phyloP scores from a whole-genome alignment of 2,113 vertebrate species.

The Gymnogyps californianus region DNA sequence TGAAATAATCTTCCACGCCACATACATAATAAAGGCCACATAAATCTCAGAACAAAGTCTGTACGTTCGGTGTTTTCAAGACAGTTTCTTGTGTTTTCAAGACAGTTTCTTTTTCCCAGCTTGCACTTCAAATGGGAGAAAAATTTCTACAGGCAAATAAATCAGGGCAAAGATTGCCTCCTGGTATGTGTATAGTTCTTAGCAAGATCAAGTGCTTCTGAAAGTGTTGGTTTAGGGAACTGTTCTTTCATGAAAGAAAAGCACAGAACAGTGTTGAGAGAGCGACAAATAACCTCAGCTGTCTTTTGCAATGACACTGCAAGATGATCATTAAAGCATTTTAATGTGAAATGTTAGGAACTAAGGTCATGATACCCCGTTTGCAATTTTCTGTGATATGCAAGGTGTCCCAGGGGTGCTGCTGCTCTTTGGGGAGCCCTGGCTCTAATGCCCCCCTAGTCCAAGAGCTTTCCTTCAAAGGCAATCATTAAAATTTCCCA shows the following conservation, averaged over 20 bases:
- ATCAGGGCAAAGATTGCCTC: background rate
- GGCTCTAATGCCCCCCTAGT: background rate
- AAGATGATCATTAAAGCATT: background rate
- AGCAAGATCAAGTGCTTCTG: background rate
- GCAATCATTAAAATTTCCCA: background rate
- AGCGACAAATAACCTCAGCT: background rate
- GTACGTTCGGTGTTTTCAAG: background rate
- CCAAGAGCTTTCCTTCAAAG: background rate
- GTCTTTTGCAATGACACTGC: background rate
- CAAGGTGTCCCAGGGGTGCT: background rate
- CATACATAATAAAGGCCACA: background rate
- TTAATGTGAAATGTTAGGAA: background rate
- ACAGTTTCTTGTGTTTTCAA: background rate
- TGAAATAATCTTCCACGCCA: background rate
- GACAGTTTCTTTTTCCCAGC: background rate
- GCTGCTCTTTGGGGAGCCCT: background rate
- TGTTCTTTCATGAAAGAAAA: background rate
- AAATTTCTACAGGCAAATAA: background rate
- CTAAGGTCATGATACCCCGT: rapidly evolving
- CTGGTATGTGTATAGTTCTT: background rate
- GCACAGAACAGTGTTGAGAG: background rate
- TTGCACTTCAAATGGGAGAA: background rate
- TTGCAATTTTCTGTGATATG: background rate
- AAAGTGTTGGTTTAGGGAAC: background rate
- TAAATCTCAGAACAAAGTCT: background rate